Conservation (phyloP, 2,888 invertebrate species). For the Andrena hattorfiana region DNA sequence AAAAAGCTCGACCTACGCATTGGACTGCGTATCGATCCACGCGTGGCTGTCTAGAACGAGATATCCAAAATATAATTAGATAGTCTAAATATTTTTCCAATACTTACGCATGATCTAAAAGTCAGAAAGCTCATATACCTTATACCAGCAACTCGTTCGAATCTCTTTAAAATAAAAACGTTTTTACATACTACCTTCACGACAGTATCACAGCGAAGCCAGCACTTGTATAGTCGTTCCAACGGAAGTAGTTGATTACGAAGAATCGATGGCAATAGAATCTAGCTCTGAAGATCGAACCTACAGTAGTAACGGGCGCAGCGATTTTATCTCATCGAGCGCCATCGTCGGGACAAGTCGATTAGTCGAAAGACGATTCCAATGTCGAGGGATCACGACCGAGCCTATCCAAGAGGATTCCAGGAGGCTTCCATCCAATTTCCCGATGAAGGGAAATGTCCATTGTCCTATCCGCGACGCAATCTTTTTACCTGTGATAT, state of each 20-base stretch:
- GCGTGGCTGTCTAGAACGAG: too few species aligned
- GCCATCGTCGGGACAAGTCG: conserved; percentile 41
- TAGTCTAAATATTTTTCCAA: too few species aligned
- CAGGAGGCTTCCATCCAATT: conserved; percentile 59
- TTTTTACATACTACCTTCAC: too few species aligned
- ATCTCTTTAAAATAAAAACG: too few species aligned
- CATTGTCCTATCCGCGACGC: conserved; percentile 44
- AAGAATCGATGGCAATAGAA: background rate
- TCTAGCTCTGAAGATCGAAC: conserved; percentile 8
- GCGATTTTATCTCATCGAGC: conserved; percentile 16
- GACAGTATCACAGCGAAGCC: too few species aligned
- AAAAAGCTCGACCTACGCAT: too few species aligned
- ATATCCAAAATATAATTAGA: too few species aligned
- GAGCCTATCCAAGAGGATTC: conserved; percentile 33
- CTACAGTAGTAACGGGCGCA: conserved; percentile 18
- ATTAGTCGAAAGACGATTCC: conserved; percentile 60
- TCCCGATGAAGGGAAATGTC: conserved; percentile 49
- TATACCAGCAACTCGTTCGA: too few species aligned
- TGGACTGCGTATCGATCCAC: too few species aligned
- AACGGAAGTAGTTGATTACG: background rate
- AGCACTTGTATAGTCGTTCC: background rate
- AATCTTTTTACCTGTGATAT: conserved; percentile 67
- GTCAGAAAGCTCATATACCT: too few species aligned
- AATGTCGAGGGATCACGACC: conserved; percentile 32
- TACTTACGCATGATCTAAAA: too few species aligned